Base-by-base conservation (phyloP, 1,140 invertebrate species). In the Trichonephila inaurata region DNA sequence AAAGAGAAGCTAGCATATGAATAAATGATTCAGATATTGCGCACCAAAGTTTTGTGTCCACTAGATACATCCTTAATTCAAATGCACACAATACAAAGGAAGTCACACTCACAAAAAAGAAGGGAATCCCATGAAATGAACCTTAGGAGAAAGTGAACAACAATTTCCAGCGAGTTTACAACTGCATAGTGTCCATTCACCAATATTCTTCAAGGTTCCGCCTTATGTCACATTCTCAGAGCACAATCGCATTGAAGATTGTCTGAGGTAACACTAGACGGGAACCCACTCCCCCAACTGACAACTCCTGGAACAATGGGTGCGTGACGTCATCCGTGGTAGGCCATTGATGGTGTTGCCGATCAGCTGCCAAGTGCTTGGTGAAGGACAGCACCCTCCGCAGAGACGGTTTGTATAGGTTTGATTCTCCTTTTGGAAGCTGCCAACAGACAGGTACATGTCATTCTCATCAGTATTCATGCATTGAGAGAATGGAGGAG, bases 331-430 rank as follows among this genome's bases (percentile, higher is more conserved):
- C 86, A 88, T n/a, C 21, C 14, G 44, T 58, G 51, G 40, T 88
- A 40, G 33, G 18, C 86, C 62, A 64, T 88, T 88, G 86, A 88
- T 88, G 86, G 62, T 66, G 86, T 88, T 62, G 61, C 86, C 28
- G 60, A 88, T 64, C 86, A 64, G 86, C 60, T 88, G 86, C 86
- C 86, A 88, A 88, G 86, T 88, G 86, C 33, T 66, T 21, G 24
- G 85, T 61, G 60, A 87, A 87, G 51, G 51, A 62, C 28, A 88
- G 51, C 40, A 64, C 40, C 86, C 40, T 40, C 61, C 33, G 10
- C 19, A 24, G 61, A 58, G 16, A 6, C 19, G 21, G 60, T 62
- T 28, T 40, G 16, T 61, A 40, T 51, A 14, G 44, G 81, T 58
- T 58, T 21, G 40, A 40, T 61, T 28, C 51, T 28, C n/a, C 28